phyloP scores from a whole-genome alignment of 1,140 invertebrate species.

The Drosophila equinoxialis region DNA sequence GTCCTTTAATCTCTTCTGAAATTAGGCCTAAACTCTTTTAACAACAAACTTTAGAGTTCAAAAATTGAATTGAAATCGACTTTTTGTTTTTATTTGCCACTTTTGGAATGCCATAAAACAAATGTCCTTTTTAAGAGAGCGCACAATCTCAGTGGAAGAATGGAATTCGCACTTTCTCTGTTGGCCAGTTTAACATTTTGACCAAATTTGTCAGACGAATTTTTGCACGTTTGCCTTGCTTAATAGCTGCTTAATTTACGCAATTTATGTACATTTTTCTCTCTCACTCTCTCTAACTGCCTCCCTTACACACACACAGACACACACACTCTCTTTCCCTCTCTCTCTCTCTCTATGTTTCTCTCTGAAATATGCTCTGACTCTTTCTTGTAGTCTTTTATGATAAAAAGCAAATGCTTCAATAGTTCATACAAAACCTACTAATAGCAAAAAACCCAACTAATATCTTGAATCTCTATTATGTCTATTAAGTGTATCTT shows the following conservation, averaged over 20 bases:
- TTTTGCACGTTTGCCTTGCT: background rate
- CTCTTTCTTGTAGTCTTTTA: constrained; percentile 38
- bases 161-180: background rate
- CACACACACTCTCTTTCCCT: background rate
- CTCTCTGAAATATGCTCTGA: constrained; percentile 1
- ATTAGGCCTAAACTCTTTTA: too few species aligned
- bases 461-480: background rate
- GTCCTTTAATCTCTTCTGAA: too few species aligned
- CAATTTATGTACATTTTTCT: constrained; percentile 18
- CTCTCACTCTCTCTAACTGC: background rate
- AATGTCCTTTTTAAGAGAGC: too few species aligned
- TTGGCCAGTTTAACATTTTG: background rate
- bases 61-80: too few species aligned
- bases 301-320: too few species aligned
- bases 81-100: too few species aligned
- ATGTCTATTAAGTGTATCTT: background rate
- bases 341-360: background rate
- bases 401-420: constrained; percentile 38
- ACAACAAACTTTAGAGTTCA: too few species aligned
- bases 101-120: too few species aligned
- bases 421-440: constrained; percentile 38
- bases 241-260: constrained; percentile 16
- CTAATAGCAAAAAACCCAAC: constrained; percentile 29
- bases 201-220: background rate
- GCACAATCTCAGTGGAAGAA: too few species aligned